Evolutionary conservation across 53 echinoderm and acorn worm species (phyloP).

Genomic region (Luidia sarsii): DNA sequence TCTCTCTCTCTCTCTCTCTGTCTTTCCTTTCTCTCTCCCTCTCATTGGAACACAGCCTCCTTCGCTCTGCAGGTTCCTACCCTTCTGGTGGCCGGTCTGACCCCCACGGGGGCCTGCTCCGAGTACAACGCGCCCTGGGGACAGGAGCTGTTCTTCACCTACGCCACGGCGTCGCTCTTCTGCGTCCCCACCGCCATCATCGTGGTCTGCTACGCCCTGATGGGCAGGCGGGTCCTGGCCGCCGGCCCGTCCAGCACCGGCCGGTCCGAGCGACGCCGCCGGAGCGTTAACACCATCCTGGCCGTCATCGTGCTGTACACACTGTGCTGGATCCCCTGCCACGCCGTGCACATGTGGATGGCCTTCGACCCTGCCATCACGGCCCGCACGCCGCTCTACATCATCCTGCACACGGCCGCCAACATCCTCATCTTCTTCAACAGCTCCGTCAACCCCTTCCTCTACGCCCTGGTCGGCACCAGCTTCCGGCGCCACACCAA

Average conservation of each 20-base stretch:
- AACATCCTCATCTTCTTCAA: constrained; percentile 56
- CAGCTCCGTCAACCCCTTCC: constrained; percentile 49
- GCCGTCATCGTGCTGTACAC: constrained; percentile 37
- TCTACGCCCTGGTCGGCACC: constrained; percentile 46
- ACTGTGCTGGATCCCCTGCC: constrained; percentile 46
- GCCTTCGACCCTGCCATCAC: constrained; percentile 35
- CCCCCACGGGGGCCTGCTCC: constrained; percentile 32
- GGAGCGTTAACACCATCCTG: constrained; percentile 39
- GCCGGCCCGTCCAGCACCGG: constrained; percentile 23
- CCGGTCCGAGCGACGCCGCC: constrained; percentile 25
- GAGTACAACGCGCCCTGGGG: constrained; percentile 36
- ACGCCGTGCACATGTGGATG: constrained; percentile 55
- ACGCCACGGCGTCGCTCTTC: constrained; percentile 11
- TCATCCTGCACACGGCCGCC: constrained; percentile 48
- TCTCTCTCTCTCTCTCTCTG: no score
- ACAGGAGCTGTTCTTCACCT: constrained; percentile 45
- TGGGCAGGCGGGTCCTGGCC: constrained; percentile 32
- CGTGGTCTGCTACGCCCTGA: constrained; percentile 43
- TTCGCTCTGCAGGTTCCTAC: constrained; percentile 32
- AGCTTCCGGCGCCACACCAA: constrained; percentile 29
- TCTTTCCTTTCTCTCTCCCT: no score
- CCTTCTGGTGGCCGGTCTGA: constrained; percentile 34
- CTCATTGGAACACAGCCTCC: constrained; percentile 15
- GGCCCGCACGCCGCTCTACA: constrained; percentile 11
- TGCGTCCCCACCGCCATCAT: constrained; percentile 32